Evolutionary conservation across 1,140 invertebrate species (phyloP), one percentile per base, ranked within the genome.

Genomic region (Oncopodura yosiiana): DNA sequence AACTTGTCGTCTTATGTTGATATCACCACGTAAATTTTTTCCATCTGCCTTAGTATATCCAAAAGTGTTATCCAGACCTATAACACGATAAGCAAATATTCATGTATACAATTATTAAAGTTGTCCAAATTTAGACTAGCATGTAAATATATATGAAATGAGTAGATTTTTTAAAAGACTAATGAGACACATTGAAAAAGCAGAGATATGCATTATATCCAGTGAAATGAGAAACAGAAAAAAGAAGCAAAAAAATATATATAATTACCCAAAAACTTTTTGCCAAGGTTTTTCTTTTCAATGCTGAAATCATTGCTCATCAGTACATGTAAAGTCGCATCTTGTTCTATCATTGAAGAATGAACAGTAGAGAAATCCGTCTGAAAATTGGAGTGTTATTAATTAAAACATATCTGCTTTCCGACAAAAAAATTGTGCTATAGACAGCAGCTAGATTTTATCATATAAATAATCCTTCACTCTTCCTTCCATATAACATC

Each of bases 261-360:
- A 18, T 52, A 30, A 56, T 79, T 67, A 72, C 87, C 86, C 60
- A 82, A 87, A 54, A 88, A 78, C 61, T 81, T 80, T 66, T 84
- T 86, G 38, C 77, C 75, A 4, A 81, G 72, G 37, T 78, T 76
- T 48, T 77, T 75, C 66, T 85, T 85, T 18, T 81, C 78, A 37
- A 84, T 74, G 30, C 74, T 73, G 63, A 89, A 87, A 51, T 86
- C 82, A 4, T 79, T 79, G 58, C 87, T 78, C 76, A 87, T 86
- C 5, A 94, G 67, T 27, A 93, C 81, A 66, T 93, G 89, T 1
- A 94, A 69, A 1, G 77, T 83, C 49, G 89, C 81, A 6, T 81
- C 84, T 65, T 82, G 82, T 68, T 91, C 84, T 39, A 85, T 72
- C 49, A 90, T 68, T 48, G 81, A 79, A 69, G 87, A 80, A 64